Conservation (phyloP, 2,888 invertebrate genomes). For the Leistus spinibarbis region DNA sequence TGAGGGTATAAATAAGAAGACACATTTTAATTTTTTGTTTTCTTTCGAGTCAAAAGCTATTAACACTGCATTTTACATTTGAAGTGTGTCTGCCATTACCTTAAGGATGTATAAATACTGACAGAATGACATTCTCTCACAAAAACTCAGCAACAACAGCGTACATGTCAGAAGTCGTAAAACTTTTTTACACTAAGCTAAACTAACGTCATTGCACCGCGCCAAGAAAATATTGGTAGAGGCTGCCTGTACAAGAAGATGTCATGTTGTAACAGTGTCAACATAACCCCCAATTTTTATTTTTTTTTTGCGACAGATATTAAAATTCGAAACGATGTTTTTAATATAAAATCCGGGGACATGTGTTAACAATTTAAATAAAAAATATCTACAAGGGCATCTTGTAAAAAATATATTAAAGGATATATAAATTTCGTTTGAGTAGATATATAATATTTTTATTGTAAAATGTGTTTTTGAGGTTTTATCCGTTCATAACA, state of each 20-base stretch:
- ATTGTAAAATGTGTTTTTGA: too few relatives aligned
- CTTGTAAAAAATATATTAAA: not conserved
- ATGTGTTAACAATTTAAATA: slow-evolving; percentile 17
- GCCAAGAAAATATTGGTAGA: slow-evolving; percentile 13
- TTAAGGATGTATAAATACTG: slow-evolving; percentile 38
- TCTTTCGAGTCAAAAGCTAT: slow-evolving; percentile 29
- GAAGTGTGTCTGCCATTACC: slow-evolving; percentile 36
- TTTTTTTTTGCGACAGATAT: slow-evolving; percentile 9
- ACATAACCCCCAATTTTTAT: not conserved
- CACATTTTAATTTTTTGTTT: slow-evolving; percentile 11
- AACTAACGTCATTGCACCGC: slow-evolving; percentile 15
- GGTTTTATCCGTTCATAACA: too few relatives aligned
- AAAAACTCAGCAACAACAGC: slow-evolving; percentile 19
- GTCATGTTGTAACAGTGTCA: slow-evolving; percentile 20
- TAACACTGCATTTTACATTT: slow-evolving; percentile 33
- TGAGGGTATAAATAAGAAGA: not conserved
- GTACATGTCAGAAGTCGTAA: slow-evolving; percentile 16
- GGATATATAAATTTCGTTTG: slow-evolving; percentile 19
- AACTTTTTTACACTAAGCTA: slow-evolving; percentile 6
- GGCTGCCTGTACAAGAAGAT: slow-evolving; percentile 14
- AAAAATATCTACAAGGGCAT: slow-evolving; percentile 12
- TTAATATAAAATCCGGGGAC: slow-evolving; percentile 13
- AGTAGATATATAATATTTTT: not conserved
- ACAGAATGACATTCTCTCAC: slow-evolving; percentile 8
- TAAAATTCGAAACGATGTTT: slow-evolving; percentile 14